These are phyloP conservation scores for Clarias magur DNA, from an alignment of 2,113 vertebrate species.

Conservation along the genomic window DNA sequence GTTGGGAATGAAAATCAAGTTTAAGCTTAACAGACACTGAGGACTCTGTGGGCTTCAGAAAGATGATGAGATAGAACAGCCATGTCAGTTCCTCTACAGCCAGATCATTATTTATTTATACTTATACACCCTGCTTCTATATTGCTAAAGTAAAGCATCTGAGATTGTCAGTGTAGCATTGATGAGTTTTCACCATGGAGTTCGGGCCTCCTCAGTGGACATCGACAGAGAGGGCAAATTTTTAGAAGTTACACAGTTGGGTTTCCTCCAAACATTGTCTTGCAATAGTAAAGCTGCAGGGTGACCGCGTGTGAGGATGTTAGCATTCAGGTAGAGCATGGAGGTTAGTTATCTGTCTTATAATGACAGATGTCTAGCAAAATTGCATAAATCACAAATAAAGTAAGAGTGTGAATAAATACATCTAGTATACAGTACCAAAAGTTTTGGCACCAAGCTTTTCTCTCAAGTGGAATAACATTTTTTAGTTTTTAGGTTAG, in stretches of 20 bases:
- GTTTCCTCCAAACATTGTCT: background rate
- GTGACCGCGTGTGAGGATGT: background rate
- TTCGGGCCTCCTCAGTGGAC: background rate
- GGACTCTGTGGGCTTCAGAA: slow-evolving; percentile 16
- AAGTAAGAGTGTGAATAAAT: background rate
- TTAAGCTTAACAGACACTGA: slow-evolving; percentile 30
- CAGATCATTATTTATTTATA: slow-evolving; percentile 52
- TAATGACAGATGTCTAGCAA: background rate
- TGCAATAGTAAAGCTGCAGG: background rate
- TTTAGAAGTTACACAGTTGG: background rate
- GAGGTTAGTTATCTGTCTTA: background rate
- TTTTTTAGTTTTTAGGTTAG: too few relatives aligned
- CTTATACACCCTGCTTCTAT: slow-evolving; percentile 22
- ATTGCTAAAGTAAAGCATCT: slow-evolving; percentile 28
- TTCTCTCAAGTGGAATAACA: background rate
- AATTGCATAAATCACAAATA: background rate
- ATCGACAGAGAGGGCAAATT: slow-evolving; percentile 10
- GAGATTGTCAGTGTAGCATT: slow-evolving; percentile 12
- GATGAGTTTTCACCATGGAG: background rate
- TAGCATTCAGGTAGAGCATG: background rate
- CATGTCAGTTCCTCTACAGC: slow-evolving; percentile 36
- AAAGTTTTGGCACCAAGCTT: background rate
- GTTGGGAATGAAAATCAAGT: slow-evolving; percentile 43
- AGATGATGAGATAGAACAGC: slow-evolving; percentile 43
- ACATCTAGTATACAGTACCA: background rate